A percentile compares a stretch with the other conserved stretches of the same genome.
Evolutionary conservation across 2,888 invertebrate genomes (phyloP).

Genomic region (Nephrotoma flavescens): DNA sequence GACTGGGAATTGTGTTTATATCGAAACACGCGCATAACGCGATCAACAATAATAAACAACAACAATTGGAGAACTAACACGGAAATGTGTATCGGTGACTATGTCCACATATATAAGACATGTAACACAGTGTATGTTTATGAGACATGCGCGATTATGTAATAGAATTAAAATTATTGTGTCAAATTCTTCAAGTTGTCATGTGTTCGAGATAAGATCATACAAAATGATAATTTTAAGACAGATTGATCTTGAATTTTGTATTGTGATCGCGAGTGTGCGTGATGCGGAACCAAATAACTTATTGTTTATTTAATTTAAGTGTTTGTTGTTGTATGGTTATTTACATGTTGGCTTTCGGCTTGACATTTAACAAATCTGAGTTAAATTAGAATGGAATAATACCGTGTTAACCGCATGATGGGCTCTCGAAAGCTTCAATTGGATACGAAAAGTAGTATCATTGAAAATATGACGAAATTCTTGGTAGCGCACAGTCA

Average conservation of each 20-base stretch:
- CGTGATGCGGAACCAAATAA: background rate
- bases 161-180: background rate
- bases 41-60: background rate
- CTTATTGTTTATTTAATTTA: background rate
- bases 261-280: background rate
- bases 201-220: background rate
- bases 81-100: too few relatives aligned
- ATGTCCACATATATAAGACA: too few relatives aligned
- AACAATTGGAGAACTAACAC: background rate
- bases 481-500: too few relatives aligned
- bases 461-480: too few relatives aligned
- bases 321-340: background rate
- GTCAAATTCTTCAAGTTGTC: background rate
- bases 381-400: too few relatives aligned
- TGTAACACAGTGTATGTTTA: too few relatives aligned
- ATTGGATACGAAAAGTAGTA: too few relatives aligned
- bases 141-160: background rate
- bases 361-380: too few relatives aligned
- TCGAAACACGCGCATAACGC: background rate
- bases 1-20: background rate
- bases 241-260: background rate
- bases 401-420: too few relatives aligned
- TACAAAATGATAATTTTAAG: background rate
- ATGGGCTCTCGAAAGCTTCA: too few relatives aligned
- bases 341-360: too few relatives aligned